Evolutionary conservation across 2,888 invertebrate genomes (phyloP), one percentile per base, ranked within the genome.

Genomic region (Julus scandinavius): DNA sequence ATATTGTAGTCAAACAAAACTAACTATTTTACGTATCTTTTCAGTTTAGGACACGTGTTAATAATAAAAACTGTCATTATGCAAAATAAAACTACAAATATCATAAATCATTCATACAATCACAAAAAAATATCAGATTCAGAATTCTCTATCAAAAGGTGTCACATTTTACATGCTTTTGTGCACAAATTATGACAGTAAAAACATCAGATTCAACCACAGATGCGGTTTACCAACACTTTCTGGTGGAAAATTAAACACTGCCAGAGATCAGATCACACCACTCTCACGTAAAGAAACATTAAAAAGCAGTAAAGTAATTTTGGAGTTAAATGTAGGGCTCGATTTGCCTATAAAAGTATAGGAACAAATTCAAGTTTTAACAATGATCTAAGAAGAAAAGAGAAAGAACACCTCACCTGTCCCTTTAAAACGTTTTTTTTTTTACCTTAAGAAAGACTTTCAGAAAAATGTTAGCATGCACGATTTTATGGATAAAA

Each of bases 211-310:
- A 80, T 80, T 2, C 2, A 80, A 80, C 38, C 38, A 13, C 29
- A 80, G 38, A 29, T 38, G 38, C 29, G 11, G 80, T 38, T 40
- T 3, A 13, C 80, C 80, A 80, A 15, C 80, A 38, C 80, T 80
- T 29, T 6, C 80, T 80, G 80, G 80, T 80, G 4, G 38, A 80
- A 15, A 80, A 72, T 72, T 9, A 72, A 38, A 15, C 80, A 38
- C 11, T 80, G 5, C 80, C 80, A 80, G 80, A 80, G 80, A 80
- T 38, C 80, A 80, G 80, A 15, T 80, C 80, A 80, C 80, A 80
- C 80, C 80, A 38, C 80, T 80, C 80, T 80, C 80, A 80, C 80
- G 9, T 29, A 80, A 80, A 80, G 80, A 80, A 80, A 80, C 15
- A 80, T 80, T 80, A 80, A 80, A 80, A 80, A 80, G 80, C 38